A percentile compares a stretch with the other conserved stretches of the same genome.
phyloP scores from a whole-genome alignment of 2,888 invertebrate species.

The Rapana venosa region DNA sequence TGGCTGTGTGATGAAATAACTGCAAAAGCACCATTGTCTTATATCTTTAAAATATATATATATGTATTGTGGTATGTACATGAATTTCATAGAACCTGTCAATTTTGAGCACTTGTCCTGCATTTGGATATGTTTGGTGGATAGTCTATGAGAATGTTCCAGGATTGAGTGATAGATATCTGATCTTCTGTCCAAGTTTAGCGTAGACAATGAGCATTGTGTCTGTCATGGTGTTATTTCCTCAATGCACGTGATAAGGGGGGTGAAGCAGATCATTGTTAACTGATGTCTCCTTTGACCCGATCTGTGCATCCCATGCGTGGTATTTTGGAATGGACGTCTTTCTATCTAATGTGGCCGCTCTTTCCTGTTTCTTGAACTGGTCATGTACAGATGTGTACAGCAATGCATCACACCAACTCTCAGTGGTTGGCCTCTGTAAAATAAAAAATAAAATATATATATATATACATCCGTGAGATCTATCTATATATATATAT shows the following conservation, averaged over 20 bases:
- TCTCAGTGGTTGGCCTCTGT: not conserved
- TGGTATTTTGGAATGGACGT: not conserved
- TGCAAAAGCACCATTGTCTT: not conserved
- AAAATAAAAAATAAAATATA: not conserved
- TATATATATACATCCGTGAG: not conserved
- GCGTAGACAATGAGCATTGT: too few species aligned
- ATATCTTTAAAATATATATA: not conserved
- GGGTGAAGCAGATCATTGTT: not conserved
- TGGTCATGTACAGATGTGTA: not conserved
- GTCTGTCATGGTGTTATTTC: too few species aligned
- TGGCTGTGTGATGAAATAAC: too few species aligned
- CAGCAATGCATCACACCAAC: not conserved
- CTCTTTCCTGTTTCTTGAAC: not conserved
- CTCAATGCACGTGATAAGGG: too few species aligned
- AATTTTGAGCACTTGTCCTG: not conserved
- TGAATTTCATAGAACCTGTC: not conserved
- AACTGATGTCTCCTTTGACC: not conserved
- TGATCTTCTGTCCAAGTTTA: too few species aligned
- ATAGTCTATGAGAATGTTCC: not conserved
- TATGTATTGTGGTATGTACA: not conserved
- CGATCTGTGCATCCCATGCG: not conserved
- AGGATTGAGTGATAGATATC: too few species aligned
- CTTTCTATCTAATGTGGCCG: not conserved
- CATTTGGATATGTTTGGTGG: not conserved
- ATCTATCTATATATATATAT: conserved; percentile 12